Conservation (phyloP, 2,113 vertebrate species). For the Albula goreensis region DNA sequence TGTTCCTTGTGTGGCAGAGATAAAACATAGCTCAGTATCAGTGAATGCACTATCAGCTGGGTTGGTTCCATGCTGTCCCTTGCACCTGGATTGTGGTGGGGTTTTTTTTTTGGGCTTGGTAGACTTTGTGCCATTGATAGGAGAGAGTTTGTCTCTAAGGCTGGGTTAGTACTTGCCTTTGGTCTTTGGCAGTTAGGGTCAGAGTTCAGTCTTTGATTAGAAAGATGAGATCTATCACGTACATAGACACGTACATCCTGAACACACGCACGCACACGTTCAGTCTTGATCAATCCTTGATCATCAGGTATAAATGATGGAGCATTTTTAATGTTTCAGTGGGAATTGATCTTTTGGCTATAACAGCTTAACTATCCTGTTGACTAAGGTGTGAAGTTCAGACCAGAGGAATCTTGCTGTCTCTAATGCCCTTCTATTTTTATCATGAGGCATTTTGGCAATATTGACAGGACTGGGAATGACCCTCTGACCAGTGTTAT, state of each 20-base stretch:
- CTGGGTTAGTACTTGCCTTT: constrained; percentile 1
- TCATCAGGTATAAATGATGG: background rate
- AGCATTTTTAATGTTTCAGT: background rate
- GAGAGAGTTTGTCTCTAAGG: constrained; percentile 21
- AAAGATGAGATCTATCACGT: background rate
- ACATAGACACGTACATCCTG: too few species aligned
- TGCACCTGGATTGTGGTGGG: constrained; percentile 14
- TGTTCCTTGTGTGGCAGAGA: background rate
- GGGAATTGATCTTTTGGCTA: background rate
- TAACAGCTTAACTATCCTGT: background rate
- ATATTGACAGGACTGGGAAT: background rate
- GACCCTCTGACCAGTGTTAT: background rate
- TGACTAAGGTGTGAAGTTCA: background rate
- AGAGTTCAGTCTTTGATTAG: constrained; percentile 40
- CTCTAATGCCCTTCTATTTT: background rate
- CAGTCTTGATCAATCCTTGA: background rate
- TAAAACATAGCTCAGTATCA: constrained; percentile 47
- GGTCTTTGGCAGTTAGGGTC: background rate
- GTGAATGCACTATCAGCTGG: constrained; percentile 28
- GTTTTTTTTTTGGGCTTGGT: background rate
- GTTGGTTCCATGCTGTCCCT: constrained; percentile 32
- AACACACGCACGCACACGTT: background rate
- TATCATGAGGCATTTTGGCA: background rate
- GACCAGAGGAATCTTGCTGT: background rate
- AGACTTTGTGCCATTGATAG: constrained; percentile 44